These are phyloP conservation scores for Hydrocynus forskahlii DNA, from an alignment of 2,797 vertebrate species.

Conservation along the genomic window DNA sequence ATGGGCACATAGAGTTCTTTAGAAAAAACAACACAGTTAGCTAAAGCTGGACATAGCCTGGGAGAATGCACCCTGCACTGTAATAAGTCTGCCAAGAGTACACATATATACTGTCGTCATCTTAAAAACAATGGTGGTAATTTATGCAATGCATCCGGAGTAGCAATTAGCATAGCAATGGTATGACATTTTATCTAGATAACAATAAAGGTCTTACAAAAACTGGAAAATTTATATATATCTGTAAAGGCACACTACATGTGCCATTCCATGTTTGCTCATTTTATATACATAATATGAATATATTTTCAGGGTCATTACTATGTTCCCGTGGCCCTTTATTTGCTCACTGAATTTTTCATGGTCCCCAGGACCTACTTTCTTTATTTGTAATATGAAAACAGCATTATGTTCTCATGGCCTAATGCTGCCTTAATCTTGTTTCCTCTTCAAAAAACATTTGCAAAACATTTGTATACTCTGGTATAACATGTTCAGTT, in stretches of 20 bases:
- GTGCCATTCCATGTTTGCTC: background rate
- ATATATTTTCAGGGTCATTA: too few species aligned
- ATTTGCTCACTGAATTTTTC: too few species aligned
- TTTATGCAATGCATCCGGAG: slow-evolving; percentile 12
- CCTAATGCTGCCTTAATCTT: too few species aligned
- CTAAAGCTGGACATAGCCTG: slow-evolving; percentile 31
- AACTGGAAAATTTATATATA: background rate
- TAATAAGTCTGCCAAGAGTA: slow-evolving; percentile 35
- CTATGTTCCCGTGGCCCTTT: too few species aligned
- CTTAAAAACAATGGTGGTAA: background rate
- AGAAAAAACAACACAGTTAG: slow-evolving; percentile 15
- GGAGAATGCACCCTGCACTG: slow-evolving; percentile 9
- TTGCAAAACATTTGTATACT: too few species aligned
- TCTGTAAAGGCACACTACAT: background rate
- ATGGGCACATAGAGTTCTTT: slow-evolving; percentile 10
- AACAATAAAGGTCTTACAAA: background rate
- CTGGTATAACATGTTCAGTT: too few species aligned
- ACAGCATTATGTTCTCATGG: too few species aligned
- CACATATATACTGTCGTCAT: slow-evolving; percentile 24
- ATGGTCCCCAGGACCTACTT: too few species aligned
- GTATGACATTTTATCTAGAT: background rate
- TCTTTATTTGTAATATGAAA: too few species aligned
- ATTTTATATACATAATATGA: too few species aligned
- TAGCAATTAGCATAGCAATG: slow-evolving; percentile 11
- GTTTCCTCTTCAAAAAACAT: too few species aligned